A percentile compares a stretch with the other conserved stretches of the same genome.
Evolutionary conservation across 2,113 vertebrate species (phyloP).

Genomic region (Agapornis roseicollis): DNA sequence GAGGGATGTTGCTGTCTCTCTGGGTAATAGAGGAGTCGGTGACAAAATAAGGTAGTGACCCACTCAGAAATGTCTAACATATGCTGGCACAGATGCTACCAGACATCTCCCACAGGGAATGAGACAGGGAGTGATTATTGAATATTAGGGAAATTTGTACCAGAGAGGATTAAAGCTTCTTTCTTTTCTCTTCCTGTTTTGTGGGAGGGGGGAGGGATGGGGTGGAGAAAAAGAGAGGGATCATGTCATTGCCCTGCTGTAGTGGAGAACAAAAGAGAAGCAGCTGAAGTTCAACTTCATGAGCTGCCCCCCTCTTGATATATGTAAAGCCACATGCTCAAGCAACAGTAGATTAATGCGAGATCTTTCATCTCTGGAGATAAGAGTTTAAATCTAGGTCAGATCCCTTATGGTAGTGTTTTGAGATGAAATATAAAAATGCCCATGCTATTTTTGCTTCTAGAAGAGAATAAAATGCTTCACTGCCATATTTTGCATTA

Average conservation of each 20-base stretch:
- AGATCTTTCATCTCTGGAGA: slow-evolving; percentile 52
- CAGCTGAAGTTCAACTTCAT: slow-evolving; percentile 68
- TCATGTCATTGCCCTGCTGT: slow-evolving; percentile 42
- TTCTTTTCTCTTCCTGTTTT: slow-evolving; percentile 33
- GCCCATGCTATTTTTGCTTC: background rate
- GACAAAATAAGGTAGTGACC: slow-evolving; percentile 74
- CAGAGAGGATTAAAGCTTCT: slow-evolving; percentile 65
- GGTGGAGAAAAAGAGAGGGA: background rate
- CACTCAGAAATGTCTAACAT: slow-evolving; percentile 76
- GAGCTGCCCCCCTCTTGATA: slow-evolving; percentile 35
- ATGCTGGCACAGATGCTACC: slow-evolving; percentile 77
- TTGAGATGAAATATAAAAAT: slow-evolving; percentile 20
- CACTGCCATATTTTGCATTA: background rate
- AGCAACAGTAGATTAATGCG: slow-evolving; percentile 47
- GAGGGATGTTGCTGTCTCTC: slow-evolving; percentile 57
- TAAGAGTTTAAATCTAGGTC: slow-evolving; percentile 65
- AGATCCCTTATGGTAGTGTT: background rate
- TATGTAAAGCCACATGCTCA: slow-evolving; percentile 50
- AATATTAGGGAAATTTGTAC: slow-evolving; percentile 81
- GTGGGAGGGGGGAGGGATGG: background rate
- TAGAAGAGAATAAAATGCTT: background rate
- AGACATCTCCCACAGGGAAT: slow-evolving; percentile 56
- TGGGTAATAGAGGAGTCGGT: slow-evolving; percentile 61
- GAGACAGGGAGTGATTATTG: slow-evolving; percentile 75
- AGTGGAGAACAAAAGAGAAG: slow-evolving; percentile 65